These are phyloP conservation scores for Scaptomyza graminum DNA, from an alignment of 1,140 invertebrate genomes.

Conservation along the genomic window DNA sequence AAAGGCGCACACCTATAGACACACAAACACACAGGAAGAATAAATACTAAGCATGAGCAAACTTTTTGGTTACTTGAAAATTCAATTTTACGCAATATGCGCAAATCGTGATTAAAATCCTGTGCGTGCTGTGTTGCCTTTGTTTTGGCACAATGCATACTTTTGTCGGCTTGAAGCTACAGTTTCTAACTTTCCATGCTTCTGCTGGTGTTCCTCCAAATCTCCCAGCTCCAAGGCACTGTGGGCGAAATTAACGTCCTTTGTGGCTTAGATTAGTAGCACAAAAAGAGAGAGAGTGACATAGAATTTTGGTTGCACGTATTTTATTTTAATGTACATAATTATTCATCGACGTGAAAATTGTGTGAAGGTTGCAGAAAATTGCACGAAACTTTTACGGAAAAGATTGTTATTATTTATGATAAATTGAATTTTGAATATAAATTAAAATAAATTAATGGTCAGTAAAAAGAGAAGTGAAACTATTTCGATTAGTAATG, in stretches of 20 bases:
- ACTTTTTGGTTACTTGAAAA: slow-evolving; percentile 77
- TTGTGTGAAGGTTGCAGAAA: too few species aligned
- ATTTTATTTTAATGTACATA: too few species aligned
- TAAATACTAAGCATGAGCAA: slow-evolving; percentile 29
- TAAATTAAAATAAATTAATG: too few species aligned
- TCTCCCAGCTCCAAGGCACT: background rate
- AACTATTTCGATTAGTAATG: too few species aligned
- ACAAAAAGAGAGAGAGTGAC: background rate
- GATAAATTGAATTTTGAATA: too few species aligned
- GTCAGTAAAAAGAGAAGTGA: too few species aligned
- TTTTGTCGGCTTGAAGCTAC: slow-evolving; percentile 35
- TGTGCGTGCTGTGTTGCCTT: slow-evolving; percentile 43
- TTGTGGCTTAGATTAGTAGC: background rate
- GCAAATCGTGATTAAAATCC: slow-evolving; percentile 80
- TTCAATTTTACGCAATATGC: slow-evolving; percentile 82
- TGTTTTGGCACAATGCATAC: slow-evolving; percentile 45
- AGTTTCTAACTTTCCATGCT: background rate
- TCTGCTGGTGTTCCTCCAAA: too few species aligned
- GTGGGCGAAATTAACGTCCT: slow-evolving; percentile 9
- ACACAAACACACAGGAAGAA: background rate
- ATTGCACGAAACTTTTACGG: too few species aligned
- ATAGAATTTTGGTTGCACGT: background rate
- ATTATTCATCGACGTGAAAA: too few species aligned
- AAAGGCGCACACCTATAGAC: too few species aligned
- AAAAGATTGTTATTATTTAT: too few species aligned